Evolutionary conservation across 2,113 vertebrate genomes (phyloP).

Genomic region (Ornithorhynchus anatinus): DNA sequence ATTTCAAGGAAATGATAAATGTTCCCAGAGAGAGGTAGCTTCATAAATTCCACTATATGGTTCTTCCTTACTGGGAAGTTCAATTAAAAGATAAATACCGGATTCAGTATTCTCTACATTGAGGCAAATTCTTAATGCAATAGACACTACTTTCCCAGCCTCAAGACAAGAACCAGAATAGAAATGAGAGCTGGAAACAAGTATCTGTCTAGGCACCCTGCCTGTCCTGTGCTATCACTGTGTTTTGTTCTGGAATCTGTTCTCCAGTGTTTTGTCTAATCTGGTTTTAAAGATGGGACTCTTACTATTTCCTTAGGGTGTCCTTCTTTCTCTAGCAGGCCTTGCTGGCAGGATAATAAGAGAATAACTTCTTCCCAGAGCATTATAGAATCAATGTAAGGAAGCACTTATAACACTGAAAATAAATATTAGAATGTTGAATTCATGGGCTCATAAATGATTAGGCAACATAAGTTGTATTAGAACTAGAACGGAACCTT

Average conservation of each 20-base stretch:
- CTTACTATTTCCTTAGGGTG: neutral
- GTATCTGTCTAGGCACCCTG: neutral
- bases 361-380: slow-evolving; percentile 27
- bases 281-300: slow-evolving; percentile 13
- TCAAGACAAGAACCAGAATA: neutral
- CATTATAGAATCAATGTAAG: slow-evolving; percentile 39
- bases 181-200: neutral
- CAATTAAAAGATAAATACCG: slow-evolving; percentile 13
- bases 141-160: too few species aligned
- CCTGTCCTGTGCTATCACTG: neutral
- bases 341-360: slow-evolving; percentile 28
- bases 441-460: slow-evolving; percentile 31
- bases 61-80: slow-evolving; percentile 23
- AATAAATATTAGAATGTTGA: slow-evolving; percentile 52
- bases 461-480: slow-evolving; percentile 26
- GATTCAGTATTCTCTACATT: slow-evolving; percentile 13
- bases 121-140: slow-evolving; percentile 15
- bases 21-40: slow-evolving; percentile 31
- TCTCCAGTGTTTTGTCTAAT: slow-evolving; percentile 35
- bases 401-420: slow-evolving; percentile 54
- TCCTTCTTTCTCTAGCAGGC: slow-evolving; percentile 38
- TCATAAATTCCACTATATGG: slow-evolving; percentile 23
- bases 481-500: slow-evolving; percentile 37
- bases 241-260: neutral
- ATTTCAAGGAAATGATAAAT: slow-evolving; percentile 20